phyloP scores from a whole-genome alignment of 92 coral and sea anemone species.

The Parazoanthus atlanticus region DNA sequence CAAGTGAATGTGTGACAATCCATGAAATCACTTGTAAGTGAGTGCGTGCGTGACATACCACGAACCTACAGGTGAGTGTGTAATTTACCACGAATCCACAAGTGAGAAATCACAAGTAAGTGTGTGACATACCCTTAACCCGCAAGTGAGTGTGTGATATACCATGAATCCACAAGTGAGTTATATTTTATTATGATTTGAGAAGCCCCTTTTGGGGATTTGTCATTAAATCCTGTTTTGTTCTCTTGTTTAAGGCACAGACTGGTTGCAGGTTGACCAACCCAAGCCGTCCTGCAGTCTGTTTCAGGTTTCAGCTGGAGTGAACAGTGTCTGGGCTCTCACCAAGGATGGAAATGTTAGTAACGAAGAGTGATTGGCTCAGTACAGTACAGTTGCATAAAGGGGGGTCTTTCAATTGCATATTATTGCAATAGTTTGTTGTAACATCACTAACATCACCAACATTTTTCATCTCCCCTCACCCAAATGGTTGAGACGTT shows the following conservation, averaged over 20 bases:
- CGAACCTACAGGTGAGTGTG: not conserved
- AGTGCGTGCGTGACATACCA: not conserved
- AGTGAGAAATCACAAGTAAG: not conserved
- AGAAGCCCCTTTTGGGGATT: not conserved
- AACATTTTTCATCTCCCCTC: not conserved
- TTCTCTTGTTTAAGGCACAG: slow-evolving; percentile 57
- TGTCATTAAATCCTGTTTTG: not conserved
- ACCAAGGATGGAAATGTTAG: slow-evolving; percentile 92
- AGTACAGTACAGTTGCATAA: not conserved
- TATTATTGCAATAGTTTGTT: not conserved
- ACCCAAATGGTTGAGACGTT: no score
- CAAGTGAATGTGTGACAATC: not conserved
- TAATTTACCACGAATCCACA: not conserved
- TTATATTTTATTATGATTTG: no score
- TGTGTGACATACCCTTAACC: not conserved
- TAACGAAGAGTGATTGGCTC: not conserved
- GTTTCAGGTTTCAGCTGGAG: slow-evolving; percentile 87
- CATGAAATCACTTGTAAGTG: not conserved
- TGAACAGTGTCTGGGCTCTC: slow-evolving; percentile 89
- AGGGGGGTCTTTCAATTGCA: no score
- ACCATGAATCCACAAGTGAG: not conserved
- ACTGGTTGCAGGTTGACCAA: slow-evolving; percentile 77
- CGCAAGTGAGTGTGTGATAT: not conserved
- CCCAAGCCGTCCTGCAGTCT: slow-evolving; percentile 69
- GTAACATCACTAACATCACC: not conserved